Conservation (phyloP, 2,797 vertebrate genomes). For the Acanthiza pusilla region DNA sequence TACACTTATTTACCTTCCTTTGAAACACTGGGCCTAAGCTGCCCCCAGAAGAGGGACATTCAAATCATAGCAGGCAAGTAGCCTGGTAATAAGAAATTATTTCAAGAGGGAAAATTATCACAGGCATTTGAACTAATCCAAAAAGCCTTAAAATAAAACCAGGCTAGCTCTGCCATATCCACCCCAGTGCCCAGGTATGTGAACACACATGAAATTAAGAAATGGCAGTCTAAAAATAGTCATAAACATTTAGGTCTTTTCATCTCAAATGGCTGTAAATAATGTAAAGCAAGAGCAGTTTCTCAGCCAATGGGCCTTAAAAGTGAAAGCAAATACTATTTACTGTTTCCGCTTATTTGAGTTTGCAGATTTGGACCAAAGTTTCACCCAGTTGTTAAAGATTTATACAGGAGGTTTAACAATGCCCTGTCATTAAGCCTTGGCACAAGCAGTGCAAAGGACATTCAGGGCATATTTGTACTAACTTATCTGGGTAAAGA, state of each 20-base stretch:
- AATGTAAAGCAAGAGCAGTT: background rate
- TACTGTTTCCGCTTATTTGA: background rate
- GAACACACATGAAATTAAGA: background rate
- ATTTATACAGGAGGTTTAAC: constrained; percentile 37
- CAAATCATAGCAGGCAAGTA: background rate
- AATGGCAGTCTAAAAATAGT: background rate
- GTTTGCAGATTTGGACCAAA: background rate
- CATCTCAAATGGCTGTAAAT: constrained; percentile 9
- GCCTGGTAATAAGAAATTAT: background rate
- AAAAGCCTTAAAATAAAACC: background rate
- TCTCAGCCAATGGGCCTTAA: constrained; percentile 6
- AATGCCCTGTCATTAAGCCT: constrained; percentile 53
- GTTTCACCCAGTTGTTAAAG: constrained; percentile 52
- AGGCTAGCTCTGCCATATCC: background rate
- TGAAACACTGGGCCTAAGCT: background rate
- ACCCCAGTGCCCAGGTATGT: background rate
- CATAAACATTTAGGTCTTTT: background rate
- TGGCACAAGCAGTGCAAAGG: constrained; percentile 55
- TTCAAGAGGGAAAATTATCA: background rate
- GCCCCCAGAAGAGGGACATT: background rate
- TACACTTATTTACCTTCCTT: background rate
- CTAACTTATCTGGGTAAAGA: constrained; percentile 56
- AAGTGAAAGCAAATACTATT: constrained; percentile 24
- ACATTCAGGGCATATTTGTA: constrained; percentile 44
- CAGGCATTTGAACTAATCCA: background rate